Conservation (phyloP, 1,140 invertebrate genomes). For the Drosophila burlai region DNA sequence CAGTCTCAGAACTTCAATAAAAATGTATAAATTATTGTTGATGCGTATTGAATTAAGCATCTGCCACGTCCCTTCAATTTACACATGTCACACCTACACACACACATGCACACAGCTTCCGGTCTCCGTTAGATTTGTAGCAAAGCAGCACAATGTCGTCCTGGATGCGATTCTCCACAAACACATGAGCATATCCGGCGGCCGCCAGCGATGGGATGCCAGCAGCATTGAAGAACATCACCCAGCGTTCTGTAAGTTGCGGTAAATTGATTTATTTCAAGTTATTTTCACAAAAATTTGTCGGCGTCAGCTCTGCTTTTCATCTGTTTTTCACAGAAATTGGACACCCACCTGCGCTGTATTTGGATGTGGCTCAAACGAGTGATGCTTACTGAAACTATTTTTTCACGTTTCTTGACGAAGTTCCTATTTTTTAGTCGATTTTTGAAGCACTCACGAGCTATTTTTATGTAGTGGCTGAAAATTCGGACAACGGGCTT, state of each 20-base stretch:
- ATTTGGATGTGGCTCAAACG: conserved; percentile 61
- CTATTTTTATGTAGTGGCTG: conserved; percentile 26
- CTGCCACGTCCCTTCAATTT: conserved; percentile 29
- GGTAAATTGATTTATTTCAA: no score
- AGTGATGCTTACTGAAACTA: conserved; percentile 1
- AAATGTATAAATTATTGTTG: conserved; percentile 53
- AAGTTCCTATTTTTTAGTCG: conserved; percentile 28
- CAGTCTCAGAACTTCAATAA: conserved; percentile 33
- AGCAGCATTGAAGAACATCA: no score
- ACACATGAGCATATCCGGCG: no score
- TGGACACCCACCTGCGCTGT: conserved; percentile 60
- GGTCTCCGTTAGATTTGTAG: not conserved
- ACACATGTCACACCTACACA: conserved; percentile 7
- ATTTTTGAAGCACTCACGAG: not conserved
- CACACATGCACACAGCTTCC: no score
- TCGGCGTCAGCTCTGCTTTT: conserved; percentile 79
- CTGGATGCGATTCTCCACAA: no score
- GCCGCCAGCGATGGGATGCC: no score
- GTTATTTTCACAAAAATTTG: conserved; percentile 69
- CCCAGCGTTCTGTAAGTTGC: no score
- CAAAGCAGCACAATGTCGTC: conserved; percentile 81
- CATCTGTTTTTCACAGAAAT: not conserved
- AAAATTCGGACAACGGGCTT: not conserved
- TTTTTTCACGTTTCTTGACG: not conserved
- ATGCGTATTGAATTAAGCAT: conserved; percentile 47